Evolutionary conservation across 2,113 vertebrate species (phyloP), one percentile per base, ranked within the genome.

Genomic region (Lophura nycthemera): DNA sequence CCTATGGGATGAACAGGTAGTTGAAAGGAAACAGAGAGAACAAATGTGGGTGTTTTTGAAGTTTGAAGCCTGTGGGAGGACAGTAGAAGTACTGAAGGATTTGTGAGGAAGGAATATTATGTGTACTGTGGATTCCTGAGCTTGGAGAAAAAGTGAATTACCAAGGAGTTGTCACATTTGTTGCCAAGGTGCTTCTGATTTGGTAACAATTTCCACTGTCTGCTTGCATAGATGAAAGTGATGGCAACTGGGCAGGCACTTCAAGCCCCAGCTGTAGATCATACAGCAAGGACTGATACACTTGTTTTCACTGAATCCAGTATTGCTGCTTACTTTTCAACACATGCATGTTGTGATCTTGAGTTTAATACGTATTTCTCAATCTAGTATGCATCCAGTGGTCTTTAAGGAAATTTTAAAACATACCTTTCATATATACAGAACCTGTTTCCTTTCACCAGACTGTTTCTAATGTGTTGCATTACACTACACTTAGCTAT

Each of bases 191-290:
- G 1, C 80, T 92, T 92, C 76, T 95, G 60, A 25, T 85, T 90
- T 77, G 48, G 54, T 93, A 88, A 95, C 16, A 88, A 34, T 91
- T 95, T 93, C 88, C 84, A 88, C 56, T 95, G 21, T 8, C 43
- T 50, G 84, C 66, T 77, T 34, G 8, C 38, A 34, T 10, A 60
- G 75, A 85, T 78, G 60, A 85, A 85, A 93, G 83, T 1, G 5
- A 65, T 60, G 88, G 65, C 71, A 60, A 65, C 77, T 16, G 61
- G 48, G 43, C 22, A 73, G 66, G 27, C 1, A 0, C 27, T 82
- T 61, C 76, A 91, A 40, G 61, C 24, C 50, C 54, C 91, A 74
- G 71, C 61, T 82, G 79, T 48, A 67, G 75, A 82, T 78, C 20
- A 0, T 60, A 45, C 61, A 61, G 40, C 56, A 61, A 40, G 27